These are phyloP conservation scores for Falco cherrug DNA, from an alignment of 2,797 vertebrate genomes.

Conservation along the genomic window DNA sequence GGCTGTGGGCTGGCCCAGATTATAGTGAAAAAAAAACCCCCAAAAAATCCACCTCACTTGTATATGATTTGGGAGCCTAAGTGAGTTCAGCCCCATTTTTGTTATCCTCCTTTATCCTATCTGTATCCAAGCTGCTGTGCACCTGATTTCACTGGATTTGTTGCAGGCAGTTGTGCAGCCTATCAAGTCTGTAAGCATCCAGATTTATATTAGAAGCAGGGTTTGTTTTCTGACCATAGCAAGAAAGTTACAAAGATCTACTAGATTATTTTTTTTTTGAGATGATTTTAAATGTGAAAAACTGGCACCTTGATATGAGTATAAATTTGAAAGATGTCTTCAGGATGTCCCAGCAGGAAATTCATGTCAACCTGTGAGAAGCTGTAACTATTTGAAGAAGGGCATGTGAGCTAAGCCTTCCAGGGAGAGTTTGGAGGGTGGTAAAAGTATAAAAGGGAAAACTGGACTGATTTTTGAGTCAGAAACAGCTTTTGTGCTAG, in stretches of 20 bases:
- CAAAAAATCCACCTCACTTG: neutral
- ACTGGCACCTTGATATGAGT: neutral
- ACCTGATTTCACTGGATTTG: neutral
- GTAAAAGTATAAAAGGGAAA: neutral
- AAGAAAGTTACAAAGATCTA: neutral
- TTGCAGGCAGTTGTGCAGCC: fast-evolving
- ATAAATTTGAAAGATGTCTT: neutral
- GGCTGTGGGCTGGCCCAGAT: neutral
- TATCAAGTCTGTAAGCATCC: neutral
- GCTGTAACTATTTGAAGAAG: neutral
- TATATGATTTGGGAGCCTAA: neutral
- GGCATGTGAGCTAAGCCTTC: neutral
- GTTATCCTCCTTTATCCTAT: neutral
- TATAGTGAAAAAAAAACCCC: neutral
- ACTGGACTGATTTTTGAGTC: neutral
- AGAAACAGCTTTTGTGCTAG: neutral
- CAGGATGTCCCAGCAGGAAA: neutral
- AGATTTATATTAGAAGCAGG: neutral
- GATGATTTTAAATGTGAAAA: neutral
- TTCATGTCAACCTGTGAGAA: neutral
- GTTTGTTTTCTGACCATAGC: neutral
- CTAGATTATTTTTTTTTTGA: neutral
- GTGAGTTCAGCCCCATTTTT: neutral
- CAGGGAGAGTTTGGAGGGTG: neutral
- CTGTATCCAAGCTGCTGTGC: neutral